Percentiles rank a stretch among this genome's conserved stretches.
Evolutionary conservation across 2,888 invertebrate species (phyloP).

Genomic region (Entomobrya proxima): DNA sequence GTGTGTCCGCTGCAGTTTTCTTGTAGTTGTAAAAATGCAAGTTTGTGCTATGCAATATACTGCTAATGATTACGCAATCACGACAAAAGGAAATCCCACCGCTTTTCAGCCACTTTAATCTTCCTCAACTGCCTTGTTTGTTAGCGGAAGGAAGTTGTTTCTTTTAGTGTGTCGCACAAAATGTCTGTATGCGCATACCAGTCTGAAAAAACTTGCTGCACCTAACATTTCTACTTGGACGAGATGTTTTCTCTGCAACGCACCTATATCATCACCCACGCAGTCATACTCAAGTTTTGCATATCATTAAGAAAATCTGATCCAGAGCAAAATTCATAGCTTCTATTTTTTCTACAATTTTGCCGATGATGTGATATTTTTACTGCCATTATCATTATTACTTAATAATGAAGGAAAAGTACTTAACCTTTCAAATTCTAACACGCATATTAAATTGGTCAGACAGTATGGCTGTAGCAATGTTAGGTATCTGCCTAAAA

Average conservation of each 20-base stretch:
- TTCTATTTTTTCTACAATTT: background rate
- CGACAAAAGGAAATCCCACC: conserved; percentile 48
- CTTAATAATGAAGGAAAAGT: conserved; percentile 37
- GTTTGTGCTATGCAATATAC: conserved; percentile 21
- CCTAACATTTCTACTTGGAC: background rate
- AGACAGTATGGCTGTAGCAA: too few relatives aligned
- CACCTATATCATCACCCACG: too few relatives aligned
- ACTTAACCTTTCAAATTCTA: conserved; percentile 34
- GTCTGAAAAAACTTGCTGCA: background rate
- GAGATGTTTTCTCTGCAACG: background rate
- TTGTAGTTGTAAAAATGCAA: conserved; percentile 17
- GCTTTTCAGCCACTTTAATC: conserved; percentile 46
- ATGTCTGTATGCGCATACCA: background rate
- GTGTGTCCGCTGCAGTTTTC: conserved; percentile 32
- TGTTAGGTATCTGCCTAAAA: too few relatives aligned
- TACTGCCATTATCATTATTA: conserved; percentile 2
- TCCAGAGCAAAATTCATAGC: too few relatives aligned
- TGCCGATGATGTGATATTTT: background rate
- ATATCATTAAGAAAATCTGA: background rate
- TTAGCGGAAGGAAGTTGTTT: conserved; percentile 65
- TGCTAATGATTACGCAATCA: conserved; percentile 46
- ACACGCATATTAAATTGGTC: conserved; percentile 29
- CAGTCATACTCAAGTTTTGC: too few relatives aligned
- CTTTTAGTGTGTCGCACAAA: conserved; percentile 33
- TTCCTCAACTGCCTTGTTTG: conserved; percentile 56